Evolutionary conservation across 2,888 invertebrate genomes (phyloP), one percentile per base, ranked within the genome.

Genomic region (Lepidonotus clava): DNA sequence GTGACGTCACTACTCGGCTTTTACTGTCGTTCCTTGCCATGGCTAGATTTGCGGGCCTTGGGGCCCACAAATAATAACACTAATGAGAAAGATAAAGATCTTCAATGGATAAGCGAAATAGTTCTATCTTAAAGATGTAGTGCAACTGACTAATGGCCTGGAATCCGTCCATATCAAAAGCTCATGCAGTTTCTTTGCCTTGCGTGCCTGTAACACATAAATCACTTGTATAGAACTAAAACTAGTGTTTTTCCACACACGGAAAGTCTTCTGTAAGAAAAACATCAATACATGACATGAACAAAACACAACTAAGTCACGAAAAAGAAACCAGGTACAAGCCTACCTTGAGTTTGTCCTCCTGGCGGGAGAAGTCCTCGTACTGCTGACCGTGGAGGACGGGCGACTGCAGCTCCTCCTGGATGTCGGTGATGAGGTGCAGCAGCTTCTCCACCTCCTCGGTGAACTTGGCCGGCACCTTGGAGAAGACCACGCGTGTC

Each of bases 321-420:
- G n/a, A n/a, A n/a, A 51, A 51, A 51, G 18, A 21, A 51, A 83
- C 8, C 51, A 46, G 24, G n/a, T n/a, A n/a, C n/a, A n/a, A n/a
- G 28, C 85, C 84, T 87, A 93, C 96, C 93, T 95, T 94, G 38
- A 96, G 93, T 87, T 95, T 95, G 91, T 96, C 96, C 89, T 96
- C 96, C 94, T 96, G 96, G 90, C 95, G 95, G 86, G 95, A 95
- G 92, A 96, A 96, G 87, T 96, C 95, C 91, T 96, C 96, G 94
- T 95, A 96, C 84, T 92, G 91, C 56, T 90, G 89, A 0, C 91
- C 90, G 38, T 89, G 89, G 0, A 92, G 89, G 46, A 91, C 90
- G 4, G 90, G 90, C 6, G 91, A 90, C 40, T 89, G 87, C 83
- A 92, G 86, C 87, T 90, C 89, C 80, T 90, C 88, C 86, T 90